phyloP scores from a whole-genome alignment of 2,888 invertebrate genomes.

The Girardia tigrina region DNA sequence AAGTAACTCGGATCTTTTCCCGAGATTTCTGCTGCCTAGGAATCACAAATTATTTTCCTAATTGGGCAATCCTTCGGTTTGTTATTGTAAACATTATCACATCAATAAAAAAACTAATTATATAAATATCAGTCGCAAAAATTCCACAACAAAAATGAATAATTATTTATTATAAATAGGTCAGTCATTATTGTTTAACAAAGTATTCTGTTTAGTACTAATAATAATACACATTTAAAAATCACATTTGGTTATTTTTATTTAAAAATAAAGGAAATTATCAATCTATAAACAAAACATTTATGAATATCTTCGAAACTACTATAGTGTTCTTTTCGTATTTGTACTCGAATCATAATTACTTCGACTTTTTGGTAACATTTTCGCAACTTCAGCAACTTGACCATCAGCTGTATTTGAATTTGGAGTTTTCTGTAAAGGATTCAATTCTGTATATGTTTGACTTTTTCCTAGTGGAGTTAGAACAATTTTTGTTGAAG shows the following conservation, averaged over 20 bases:
- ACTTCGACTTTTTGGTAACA: neutral
- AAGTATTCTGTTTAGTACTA: neutral
- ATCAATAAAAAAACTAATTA: neutral
- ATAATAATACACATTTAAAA: neutral
- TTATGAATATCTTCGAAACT: neutral
- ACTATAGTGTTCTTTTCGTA: neutral
- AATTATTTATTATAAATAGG: neutral
- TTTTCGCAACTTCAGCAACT: neutral
- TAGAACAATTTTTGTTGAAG: neutral
- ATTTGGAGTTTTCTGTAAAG: neutral
- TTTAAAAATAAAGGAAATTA: neutral
- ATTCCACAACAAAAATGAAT: neutral
- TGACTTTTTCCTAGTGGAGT: neutral
- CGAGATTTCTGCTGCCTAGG: neutral
- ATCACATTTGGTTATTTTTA: neutral
- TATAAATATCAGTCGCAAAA: neutral
- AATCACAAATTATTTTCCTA: neutral
- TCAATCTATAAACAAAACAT: neutral
- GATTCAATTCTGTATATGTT: neutral
- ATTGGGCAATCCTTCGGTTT: neutral
- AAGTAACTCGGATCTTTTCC: neutral
- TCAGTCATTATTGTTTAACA: neutral
- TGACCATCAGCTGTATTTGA: neutral
- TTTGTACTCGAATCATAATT: neutral
- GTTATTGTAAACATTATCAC: neutral